Conservation (phyloP, 2,797 vertebrate species). For the Carcharodon carcharias region DNA sequence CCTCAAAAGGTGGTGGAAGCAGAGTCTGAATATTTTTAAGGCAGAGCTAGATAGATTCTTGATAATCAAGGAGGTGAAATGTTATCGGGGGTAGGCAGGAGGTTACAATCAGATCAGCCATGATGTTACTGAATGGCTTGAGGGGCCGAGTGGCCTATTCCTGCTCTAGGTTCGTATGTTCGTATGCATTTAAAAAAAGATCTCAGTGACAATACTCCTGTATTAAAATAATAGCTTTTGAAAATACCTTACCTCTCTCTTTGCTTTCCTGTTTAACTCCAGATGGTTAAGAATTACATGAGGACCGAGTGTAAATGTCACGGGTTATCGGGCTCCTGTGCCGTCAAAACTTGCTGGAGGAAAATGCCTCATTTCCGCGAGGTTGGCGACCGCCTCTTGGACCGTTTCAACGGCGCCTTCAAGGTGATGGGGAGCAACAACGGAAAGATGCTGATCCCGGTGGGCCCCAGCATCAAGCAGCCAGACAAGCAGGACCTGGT, state of each 20-base stretch:
- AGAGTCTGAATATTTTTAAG: too few relatives aligned
- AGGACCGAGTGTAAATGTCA: conserved; percentile 38
- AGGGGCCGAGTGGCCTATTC: too few relatives aligned
- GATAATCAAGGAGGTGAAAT: too few relatives aligned
- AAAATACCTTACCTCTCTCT: neutral
- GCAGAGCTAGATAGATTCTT: too few relatives aligned
- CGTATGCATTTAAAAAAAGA: neutral
- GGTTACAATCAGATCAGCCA: too few relatives aligned
- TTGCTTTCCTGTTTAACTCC: neutral
- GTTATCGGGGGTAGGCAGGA: too few relatives aligned
- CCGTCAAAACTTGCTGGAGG: conserved; percentile 38
- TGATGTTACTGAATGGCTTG: too few relatives aligned
- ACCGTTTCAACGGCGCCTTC: conserved; percentile 38
- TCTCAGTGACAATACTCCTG: neutral
- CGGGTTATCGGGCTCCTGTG: conserved; percentile 35
- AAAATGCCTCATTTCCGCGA: conserved; percentile 38
- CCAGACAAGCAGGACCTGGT: conserved; percentile 34
- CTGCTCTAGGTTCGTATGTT: too few relatives aligned
- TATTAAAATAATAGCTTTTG: neutral
- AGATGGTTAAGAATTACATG: conserved; percentile 35
- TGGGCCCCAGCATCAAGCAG: conserved; percentile 31
- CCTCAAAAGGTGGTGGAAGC: too few relatives aligned
- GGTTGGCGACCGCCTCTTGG: conserved; percentile 35
- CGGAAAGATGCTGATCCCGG: conserved; percentile 32
- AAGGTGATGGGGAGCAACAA: conserved; percentile 38